These are phyloP conservation scores for Enteromius fasciolatus DNA, from an alignment of 2,797 vertebrate species.

Conservation along the genomic window DNA sequence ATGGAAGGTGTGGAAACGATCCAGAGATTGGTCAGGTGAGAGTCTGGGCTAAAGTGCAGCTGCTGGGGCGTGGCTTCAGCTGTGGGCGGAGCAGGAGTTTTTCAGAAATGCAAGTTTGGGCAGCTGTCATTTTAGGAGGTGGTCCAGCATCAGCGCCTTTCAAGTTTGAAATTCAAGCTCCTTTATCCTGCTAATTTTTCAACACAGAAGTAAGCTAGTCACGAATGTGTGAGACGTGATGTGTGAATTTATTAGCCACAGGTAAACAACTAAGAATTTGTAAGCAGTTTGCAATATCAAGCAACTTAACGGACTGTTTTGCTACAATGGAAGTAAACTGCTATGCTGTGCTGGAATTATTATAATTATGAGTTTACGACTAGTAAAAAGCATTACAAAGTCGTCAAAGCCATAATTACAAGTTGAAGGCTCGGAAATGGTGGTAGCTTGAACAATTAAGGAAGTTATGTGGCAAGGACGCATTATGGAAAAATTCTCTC, in stretches of 20 bases:
- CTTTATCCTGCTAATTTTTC: not conserved
- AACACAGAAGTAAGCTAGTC: not conserved
- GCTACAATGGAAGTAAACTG: not conserved
- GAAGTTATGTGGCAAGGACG: not conserved
- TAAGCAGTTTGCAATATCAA: too few species aligned
- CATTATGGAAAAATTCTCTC: not conserved
- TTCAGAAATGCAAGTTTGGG: not conserved
- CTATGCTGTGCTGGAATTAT: not conserved
- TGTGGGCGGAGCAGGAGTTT: constrained; percentile 7
- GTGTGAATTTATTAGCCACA: not conserved
- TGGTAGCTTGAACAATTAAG: not conserved
- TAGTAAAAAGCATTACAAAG: not conserved
- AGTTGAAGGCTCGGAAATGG: not conserved
- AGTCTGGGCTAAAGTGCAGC: not conserved
- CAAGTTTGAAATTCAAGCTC: not conserved
- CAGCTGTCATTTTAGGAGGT: constrained; percentile 13
- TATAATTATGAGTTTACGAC: not conserved
- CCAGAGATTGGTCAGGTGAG: constrained; percentile 8
- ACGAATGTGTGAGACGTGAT: not conserved
- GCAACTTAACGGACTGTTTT: not conserved
- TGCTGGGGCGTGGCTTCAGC: not conserved
- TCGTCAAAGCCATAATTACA: not conserved
- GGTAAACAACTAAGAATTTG: not conserved
- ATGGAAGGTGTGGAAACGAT: not conserved
- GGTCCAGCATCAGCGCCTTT: constrained; percentile 9